Evolutionary conservation across 1,140 invertebrate species (phyloP).

Genomic region (Neoseiulus cucumeris): DNA sequence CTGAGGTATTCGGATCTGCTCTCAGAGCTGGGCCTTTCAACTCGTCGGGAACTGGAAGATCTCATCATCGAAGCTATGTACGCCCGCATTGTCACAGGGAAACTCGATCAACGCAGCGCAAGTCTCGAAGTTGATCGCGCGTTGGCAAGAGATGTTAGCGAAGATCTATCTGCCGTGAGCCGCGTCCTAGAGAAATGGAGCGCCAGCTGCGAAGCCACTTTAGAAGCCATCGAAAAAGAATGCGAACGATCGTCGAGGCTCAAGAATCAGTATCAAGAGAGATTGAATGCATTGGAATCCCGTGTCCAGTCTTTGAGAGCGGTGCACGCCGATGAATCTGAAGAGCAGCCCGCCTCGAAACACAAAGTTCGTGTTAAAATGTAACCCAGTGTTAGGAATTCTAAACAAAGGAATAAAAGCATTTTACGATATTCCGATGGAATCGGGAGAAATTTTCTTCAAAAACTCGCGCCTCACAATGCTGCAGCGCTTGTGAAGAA

Average conservation of each 20-base stretch:
- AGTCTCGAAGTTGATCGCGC: conserved; percentile 83
- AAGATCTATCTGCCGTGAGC: not conserved
- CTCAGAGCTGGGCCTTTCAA: conserved; percentile 69
- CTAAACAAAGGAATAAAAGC: too few relatives aligned
- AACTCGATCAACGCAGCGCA: conserved; percentile 82
- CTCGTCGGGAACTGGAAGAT: conserved; percentile 82
- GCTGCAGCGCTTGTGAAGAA: too few relatives aligned
- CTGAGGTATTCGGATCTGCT: conserved; percentile 68
- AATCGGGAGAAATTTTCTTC: too few relatives aligned
- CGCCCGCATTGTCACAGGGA: conserved; percentile 84
- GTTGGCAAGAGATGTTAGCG: conserved; percentile 61
- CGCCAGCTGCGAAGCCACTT: not conserved
- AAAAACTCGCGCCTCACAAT: too few relatives aligned
- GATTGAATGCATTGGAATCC: too few relatives aligned
- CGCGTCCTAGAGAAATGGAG: not conserved
- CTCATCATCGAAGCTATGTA: conserved; percentile 95
- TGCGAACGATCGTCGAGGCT: not conserved
- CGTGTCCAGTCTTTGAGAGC: too few relatives aligned
- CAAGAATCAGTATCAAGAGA: too few relatives aligned
- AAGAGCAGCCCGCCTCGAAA: too few relatives aligned
- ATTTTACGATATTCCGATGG: too few relatives aligned
- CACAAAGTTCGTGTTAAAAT: too few relatives aligned
- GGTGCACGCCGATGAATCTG: too few relatives aligned
- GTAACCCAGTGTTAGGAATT: too few relatives aligned
- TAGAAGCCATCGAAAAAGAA: not conserved